Evolutionary conservation across 2,113 vertebrate species (phyloP), one percentile per base, ranked within the genome.

Genomic region (Tenebrosternarchus preto): DNA sequence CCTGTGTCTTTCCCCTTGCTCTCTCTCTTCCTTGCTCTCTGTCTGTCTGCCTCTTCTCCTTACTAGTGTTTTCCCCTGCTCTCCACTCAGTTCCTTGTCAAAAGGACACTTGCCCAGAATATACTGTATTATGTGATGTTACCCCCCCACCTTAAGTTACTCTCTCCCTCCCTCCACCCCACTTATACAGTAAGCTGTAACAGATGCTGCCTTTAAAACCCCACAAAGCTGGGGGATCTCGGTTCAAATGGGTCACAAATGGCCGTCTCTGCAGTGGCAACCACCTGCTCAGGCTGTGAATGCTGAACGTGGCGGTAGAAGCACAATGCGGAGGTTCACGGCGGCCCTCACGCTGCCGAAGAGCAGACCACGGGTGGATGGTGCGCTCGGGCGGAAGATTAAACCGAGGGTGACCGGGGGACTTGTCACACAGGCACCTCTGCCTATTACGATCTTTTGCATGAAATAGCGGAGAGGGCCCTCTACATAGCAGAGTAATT

Each of bases 401-500:
- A 76, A 83, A 83, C 63, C 31, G 55, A 59, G 24, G 73, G 59
- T 77, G 82, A 81, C 68, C 71, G 81, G 80, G n/a, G 46, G 24
- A 46, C 61, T 84, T 75, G 76, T 83, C 75, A 27, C 71, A 0
- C 24, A 53, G 43, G 46, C 75, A 84, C 80, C 82, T 75, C 61
- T 60, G 73, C 73, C 60, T 78, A 80, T 81, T 80, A 82, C 74
- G 43, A 78, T 70, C 80, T 60, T 64, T 43, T 76, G 80, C 79
- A 80, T 73, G 27, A 75, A 80, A 80, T 63, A 64, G 69, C 82
- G 56, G n/a, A 78, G 66, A 67, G 53, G 75, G 25, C 33, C 33
- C 71, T 70, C 46, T 39, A 68, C 69, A 68, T 67, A 74, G 57
- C 61, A 5, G 78, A 77, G 74, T 81, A 84, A 83, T 83, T 86